Evolutionary conservation across 1,140 invertebrate genomes (phyloP).

Genomic region (Drosophila lacertosa): DNA sequence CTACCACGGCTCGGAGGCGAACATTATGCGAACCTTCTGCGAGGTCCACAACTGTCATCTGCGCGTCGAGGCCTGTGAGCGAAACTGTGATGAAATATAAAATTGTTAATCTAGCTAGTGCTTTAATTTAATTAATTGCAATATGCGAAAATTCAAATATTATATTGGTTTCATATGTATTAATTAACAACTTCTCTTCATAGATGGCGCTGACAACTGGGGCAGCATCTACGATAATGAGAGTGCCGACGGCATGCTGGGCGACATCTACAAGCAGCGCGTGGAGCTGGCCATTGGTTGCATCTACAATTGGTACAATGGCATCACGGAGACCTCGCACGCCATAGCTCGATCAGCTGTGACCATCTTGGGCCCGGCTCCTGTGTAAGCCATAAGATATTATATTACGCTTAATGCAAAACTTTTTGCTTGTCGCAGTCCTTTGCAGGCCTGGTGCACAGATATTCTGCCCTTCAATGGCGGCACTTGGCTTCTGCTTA

Average conservation of each 20-base stretch:
- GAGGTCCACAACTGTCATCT: constrained; percentile 70
- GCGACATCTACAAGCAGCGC: constrained; percentile 70
- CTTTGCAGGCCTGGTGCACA: constrained; percentile 66
- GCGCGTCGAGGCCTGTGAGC: constrained; percentile 72
- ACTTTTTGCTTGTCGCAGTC: constrained; percentile 11
- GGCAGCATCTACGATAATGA: constrained; percentile 77
- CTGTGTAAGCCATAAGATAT: constrained; percentile 46
- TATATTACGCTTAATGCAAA: neutral
- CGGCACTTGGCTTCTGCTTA: constrained; percentile 61
- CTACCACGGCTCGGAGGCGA: constrained; percentile 72
- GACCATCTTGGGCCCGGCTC: constrained; percentile 72
- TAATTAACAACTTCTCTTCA: too few relatives aligned
- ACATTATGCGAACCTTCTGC: constrained; percentile 75
- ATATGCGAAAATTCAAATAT: too few relatives aligned
- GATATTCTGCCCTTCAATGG: constrained; percentile 67
- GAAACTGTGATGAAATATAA: too few relatives aligned
- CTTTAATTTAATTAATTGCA: too few relatives aligned
- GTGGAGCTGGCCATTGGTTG: constrained; percentile 80
- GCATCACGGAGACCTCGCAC: constrained; percentile 70
- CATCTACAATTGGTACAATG: constrained; percentile 81
- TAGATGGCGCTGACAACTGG: constrained; percentile 79
- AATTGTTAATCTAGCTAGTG: too few relatives aligned
- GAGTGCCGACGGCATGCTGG: constrained; percentile 63
- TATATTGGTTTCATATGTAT: too few relatives aligned
- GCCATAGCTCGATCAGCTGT: constrained; percentile 75